These are phyloP conservation scores for Eclectus roratus DNA, from an alignment of 2,113 vertebrate genomes.

Conservation along the genomic window DNA sequence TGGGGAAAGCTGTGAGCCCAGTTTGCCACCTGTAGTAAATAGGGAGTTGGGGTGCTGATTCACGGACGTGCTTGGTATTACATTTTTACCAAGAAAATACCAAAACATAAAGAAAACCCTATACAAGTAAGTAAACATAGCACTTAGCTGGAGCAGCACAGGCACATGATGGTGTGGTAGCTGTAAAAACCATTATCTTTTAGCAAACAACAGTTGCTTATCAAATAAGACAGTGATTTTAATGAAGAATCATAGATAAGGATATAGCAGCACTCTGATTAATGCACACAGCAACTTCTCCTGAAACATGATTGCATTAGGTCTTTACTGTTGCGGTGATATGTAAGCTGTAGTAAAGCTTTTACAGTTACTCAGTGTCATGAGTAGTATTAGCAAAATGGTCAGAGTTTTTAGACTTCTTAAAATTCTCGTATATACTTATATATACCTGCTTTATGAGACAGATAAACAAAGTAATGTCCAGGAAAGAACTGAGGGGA, in stretches of 20 bases:
- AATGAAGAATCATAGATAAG: constrained; percentile 62
- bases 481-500: neutral
- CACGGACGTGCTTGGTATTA: neutral
- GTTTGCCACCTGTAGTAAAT: neutral
- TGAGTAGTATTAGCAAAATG: constrained; percentile 19
- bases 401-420: constrained; percentile 20
- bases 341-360: constrained; percentile 31
- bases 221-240: constrained; percentile 63
- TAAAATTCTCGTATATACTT: neutral
- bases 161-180: neutral
- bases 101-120: neutral
- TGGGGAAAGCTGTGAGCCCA: neutral
- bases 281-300: neutral
- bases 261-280: constrained; percentile 12
- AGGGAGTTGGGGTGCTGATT: neutral
- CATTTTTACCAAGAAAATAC: neutral
- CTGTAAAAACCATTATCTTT: constrained; percentile 22
- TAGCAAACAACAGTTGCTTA: constrained; percentile 31
- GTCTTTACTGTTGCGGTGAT: neutral
- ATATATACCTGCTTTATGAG: neutral
- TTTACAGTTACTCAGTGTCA: constrained; percentile 54
- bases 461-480: neutral
- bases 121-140: neutral
- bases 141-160: neutral
- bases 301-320: constrained; percentile 30